phyloP scores from a whole-genome alignment of 1,140 invertebrate species.

The Drosophila navojoa region DNA sequence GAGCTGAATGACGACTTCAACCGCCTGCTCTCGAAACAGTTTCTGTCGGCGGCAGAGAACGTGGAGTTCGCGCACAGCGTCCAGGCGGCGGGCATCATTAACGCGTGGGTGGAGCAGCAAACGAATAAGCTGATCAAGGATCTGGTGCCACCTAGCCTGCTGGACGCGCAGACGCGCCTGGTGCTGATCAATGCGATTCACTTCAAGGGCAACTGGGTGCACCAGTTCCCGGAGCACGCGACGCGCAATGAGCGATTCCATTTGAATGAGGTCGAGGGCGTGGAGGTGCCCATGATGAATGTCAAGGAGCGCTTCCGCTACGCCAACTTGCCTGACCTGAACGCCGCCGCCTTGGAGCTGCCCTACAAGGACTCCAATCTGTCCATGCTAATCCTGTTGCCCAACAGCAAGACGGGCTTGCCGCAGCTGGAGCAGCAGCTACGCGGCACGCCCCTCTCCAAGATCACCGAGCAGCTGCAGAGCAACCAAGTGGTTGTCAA shows the following conservation, averaged over 20 bases:
- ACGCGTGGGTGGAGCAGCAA: conserved; percentile 86
- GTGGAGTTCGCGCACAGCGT: conserved; percentile 84
- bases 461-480: conserved; percentile 68
- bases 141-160: conserved; percentile 82
- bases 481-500: conserved; percentile 84
- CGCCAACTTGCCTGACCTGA: conserved; percentile 55
- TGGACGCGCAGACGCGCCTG: conserved; percentile 80
- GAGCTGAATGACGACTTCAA: conserved; percentile 56
- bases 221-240: conserved; percentile 54
- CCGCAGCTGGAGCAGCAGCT: conserved; percentile 84
- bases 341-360: conserved; percentile 70
- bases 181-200: conserved; percentile 88
- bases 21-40: conserved; percentile 58
- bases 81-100: conserved; percentile 84
- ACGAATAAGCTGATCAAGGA: conserved; percentile 87
- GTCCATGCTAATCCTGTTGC: conserved; percentile 86
- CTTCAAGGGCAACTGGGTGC: conserved; percentile 84
- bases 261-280: conserved; percentile 45
- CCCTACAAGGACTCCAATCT: conserved; percentile 85
- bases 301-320: conserved; percentile 73
- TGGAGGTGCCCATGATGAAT: conserved; percentile 85
- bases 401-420: conserved; percentile 85
- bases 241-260: conserved; percentile 59
- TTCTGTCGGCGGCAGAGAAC: conserved; percentile 74
- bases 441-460: conserved; percentile 63